Evolutionary conservation across 2,113 vertebrate species (phyloP), one percentile per base, ranked within the genome.

Genomic region (Carassius gibelio): DNA sequence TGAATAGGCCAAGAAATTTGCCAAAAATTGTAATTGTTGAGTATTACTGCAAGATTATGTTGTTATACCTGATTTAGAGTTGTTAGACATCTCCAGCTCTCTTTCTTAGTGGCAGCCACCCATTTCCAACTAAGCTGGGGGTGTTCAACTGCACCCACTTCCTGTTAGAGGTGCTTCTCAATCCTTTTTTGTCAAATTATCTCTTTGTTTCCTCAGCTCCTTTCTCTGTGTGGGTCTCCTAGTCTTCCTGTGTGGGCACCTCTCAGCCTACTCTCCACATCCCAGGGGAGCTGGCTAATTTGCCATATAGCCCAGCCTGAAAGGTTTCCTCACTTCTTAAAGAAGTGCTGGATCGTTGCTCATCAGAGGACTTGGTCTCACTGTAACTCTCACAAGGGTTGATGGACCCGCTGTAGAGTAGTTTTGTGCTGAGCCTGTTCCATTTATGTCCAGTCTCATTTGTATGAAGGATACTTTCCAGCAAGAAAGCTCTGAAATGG

Each of bases 41-140:
- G 42, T 10, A 10, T 45, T 45, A 42, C 62, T 14, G 13, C 7
- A 7, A 2, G 17, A 59, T 9, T 52, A 36, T 36, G 30, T 50
- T 21, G 55, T 57, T 88, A 89, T 89, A 94, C 93, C 93, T 90
- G 84, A 77, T 26, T 68, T 34, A 52, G 86, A 30, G 57, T 45
- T 55, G 66, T 45, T 4, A 78, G 69, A 62, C 55, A 52, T 69
- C 57, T 42, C 57, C 75, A 82, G 38, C 59, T 30, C 11, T 88
- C 15, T 57, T 84, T 57, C 72, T 3, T 36, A 81, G 72, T 26
- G 62, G 83, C 82, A 85, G 79, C 83, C 52, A 84, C 36, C 74
- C 69, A 62, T 84, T 87, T 26, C 81, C 69, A 64, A 34, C 75
- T 81, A 34, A 5, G 11, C 74, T 86, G 48, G 81, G 61, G 26